Percentiles rank a stretch among this genome's conserved stretches.
These are phyloP conservation scores for Melanotaenia pygmaea DNA, from an alignment of 2,797 vertebrate genomes.

Conservation along the genomic window DNA sequence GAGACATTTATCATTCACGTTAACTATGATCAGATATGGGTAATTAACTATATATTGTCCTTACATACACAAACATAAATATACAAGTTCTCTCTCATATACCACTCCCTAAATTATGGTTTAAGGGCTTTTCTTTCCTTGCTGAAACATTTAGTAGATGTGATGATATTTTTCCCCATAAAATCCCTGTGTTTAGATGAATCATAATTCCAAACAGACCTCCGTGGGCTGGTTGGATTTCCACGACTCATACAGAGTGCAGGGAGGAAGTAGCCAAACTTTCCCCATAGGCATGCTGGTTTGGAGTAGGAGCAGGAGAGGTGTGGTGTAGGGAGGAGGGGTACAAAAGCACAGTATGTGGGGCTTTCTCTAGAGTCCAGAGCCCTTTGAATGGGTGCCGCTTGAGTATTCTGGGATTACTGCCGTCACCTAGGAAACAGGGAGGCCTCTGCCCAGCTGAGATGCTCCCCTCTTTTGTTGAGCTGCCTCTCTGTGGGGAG, in stretches of 20 bases:
- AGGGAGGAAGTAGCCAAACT: slow-evolving; percentile 69
- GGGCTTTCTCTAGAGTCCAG: slow-evolving; percentile 78
- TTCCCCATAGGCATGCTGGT: slow-evolving; percentile 63
- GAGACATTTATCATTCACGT: slow-evolving; percentile 18
- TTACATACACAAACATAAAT: neutral
- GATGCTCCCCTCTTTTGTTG: slow-evolving; percentile 85
- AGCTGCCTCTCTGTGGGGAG: slow-evolving; percentile 79
- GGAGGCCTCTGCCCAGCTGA: slow-evolving; percentile 84
- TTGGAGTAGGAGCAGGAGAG: slow-evolving; percentile 55
- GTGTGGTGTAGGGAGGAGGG: slow-evolving; percentile 45
- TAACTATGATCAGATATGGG: neutral
- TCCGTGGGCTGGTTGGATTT: slow-evolving; percentile 62
- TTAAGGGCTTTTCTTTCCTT: slow-evolving; percentile 3
- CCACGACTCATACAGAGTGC: slow-evolving; percentile 37
- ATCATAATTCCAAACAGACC: slow-evolving; percentile 57
- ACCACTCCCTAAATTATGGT: neutral
- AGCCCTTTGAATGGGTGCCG: slow-evolving; percentile 80
- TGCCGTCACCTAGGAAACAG: slow-evolving; percentile 80
- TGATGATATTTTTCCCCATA: slow-evolving; percentile 23
- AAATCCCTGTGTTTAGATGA: slow-evolving; percentile 46
- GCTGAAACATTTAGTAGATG: slow-evolving; percentile 4
- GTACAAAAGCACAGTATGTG: slow-evolving; percentile 87
- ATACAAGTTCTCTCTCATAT: neutral
- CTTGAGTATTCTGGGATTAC: slow-evolving; percentile 86
- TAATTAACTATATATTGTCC: neutral